Conservation (phyloP, 2,888 invertebrate species). For the Leucophora obtusa region DNA sequence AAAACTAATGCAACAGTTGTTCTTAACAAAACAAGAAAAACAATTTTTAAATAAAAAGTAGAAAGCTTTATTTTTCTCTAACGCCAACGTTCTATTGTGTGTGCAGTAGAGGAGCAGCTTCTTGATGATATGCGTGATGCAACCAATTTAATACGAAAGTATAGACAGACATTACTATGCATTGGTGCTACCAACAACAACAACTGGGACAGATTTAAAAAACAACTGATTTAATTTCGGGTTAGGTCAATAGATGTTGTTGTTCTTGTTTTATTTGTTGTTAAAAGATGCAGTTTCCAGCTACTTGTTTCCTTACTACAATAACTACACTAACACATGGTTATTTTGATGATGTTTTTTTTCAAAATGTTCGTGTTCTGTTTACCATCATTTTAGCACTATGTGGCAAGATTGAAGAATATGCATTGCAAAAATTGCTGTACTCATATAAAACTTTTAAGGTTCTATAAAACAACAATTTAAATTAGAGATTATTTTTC, state of each 20-base stretch:
- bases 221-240: conserved; percentile 54
- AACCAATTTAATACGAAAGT: conserved; percentile 24
- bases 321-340: conserved; percentile 16
- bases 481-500: no score
- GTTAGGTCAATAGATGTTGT: conserved; percentile 52
- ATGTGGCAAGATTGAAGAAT: background rate
- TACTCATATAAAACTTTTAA: no score
- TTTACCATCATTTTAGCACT: background rate
- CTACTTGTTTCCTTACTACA: conserved; percentile 18
- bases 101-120: background rate
- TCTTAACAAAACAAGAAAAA: background rate
- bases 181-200: conserved; percentile 52
- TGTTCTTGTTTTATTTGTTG: conserved; percentile 14
- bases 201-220: conserved; percentile 56
- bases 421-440: background rate
- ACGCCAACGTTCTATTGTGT: background rate
- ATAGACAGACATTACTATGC: background rate
- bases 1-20: conserved; percentile 5
- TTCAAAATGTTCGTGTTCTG: background rate
- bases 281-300: conserved; percentile 23
- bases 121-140: conserved; percentile 50
- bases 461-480: no score
- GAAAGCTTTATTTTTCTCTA: background rate
- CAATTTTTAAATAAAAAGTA: background rate
- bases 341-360: background rate